A percentile compares a stretch with the other conserved stretches of the same genome.
Conservation (phyloP, 2,888 invertebrate genomes). For the Hydropsyche betteni region DNA sequence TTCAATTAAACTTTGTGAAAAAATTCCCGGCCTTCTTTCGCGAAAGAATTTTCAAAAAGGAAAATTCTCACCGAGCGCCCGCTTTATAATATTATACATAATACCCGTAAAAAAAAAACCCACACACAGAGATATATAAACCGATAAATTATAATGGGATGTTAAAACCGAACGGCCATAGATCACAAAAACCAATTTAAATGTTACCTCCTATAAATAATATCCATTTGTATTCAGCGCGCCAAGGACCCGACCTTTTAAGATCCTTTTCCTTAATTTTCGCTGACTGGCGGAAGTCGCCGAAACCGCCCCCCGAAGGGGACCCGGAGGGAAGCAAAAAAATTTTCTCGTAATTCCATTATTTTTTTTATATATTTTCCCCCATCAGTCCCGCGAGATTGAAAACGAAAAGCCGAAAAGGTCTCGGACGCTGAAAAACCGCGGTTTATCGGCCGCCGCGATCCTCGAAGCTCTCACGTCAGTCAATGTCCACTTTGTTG, state of each 20-base stretch:
- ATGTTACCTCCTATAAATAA: conserved; percentile 9
- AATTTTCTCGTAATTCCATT: conserved; percentile 77
- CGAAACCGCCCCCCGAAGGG: conserved; percentile 78
- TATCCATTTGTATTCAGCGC: conserved; percentile 23
- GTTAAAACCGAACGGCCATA: conserved; percentile 20
- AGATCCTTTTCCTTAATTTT: conserved; percentile 83
- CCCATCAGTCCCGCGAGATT: no score
- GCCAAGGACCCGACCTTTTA: conserved; percentile 76
- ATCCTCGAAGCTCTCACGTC: no score
- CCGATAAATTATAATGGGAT: background rate
- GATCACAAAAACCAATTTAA: conserved; percentile 29
- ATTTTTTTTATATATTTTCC: background rate
- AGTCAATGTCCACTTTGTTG: no score
- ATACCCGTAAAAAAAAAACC: background rate
- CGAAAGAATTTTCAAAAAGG: conserved; percentile 5
- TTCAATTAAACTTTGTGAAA: no score
- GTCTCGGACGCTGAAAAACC: no score
- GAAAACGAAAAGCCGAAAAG: no score
- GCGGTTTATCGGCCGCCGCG: no score
- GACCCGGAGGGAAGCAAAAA: conserved; percentile 76
- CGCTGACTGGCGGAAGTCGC: conserved; percentile 77
- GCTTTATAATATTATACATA: background rate
- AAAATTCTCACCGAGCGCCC: background rate
- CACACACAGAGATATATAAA: background rate
- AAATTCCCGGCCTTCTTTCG: no score